A percentile compares a stretch with the other conserved stretches of the same genome.
These are phyloP conservation scores for Sinotaia quadrata DNA, from an alignment of 2,888 invertebrate species.

Conservation along the genomic window DNA sequence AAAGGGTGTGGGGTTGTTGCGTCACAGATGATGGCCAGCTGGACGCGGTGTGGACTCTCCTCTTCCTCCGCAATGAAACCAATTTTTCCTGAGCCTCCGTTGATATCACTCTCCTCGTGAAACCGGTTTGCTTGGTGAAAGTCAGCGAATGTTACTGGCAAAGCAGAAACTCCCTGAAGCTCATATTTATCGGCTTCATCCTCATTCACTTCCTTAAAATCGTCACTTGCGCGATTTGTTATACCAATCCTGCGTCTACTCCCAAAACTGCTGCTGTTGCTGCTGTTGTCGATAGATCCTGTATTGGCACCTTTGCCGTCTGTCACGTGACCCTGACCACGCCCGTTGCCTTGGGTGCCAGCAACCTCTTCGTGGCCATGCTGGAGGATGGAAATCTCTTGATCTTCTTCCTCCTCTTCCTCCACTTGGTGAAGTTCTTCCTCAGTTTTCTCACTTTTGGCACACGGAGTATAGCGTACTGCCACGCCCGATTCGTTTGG, in stretches of 20 bases:
- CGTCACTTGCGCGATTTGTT: slow-evolving; percentile 16
- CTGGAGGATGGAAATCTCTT: slow-evolving; percentile 6
- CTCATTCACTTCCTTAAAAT: slow-evolving; percentile 31
- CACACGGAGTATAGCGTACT: slow-evolving; percentile 69
- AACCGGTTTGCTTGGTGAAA: not conserved
- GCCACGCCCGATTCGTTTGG: slow-evolving; percentile 48
- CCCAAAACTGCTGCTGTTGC: slow-evolving; percentile 37
- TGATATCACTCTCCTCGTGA: not conserved
- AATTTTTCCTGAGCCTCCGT: not conserved
- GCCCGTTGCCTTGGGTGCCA: not conserved
- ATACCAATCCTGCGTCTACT: slow-evolving; percentile 8
- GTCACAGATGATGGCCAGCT: not conserved
- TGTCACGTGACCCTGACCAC: not conserved
- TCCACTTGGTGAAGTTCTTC: slow-evolving; percentile 29
- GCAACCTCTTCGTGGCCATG: not conserved
- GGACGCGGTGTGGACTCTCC: no score
- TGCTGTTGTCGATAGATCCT: not conserved
- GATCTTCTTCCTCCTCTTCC: slow-evolving; percentile 7
- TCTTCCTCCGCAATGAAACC: no score
- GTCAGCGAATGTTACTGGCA: no score
- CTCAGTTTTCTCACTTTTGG: slow-evolving; percentile 72
- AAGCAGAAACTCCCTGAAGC: no score
- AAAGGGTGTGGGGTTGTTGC: slow-evolving; percentile 2
- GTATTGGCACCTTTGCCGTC: not conserved
- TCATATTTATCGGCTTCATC: no score